Evolutionary conservation across 2,797 vertebrate genomes (phyloP).

Genomic region (Mus spretus): DNA sequence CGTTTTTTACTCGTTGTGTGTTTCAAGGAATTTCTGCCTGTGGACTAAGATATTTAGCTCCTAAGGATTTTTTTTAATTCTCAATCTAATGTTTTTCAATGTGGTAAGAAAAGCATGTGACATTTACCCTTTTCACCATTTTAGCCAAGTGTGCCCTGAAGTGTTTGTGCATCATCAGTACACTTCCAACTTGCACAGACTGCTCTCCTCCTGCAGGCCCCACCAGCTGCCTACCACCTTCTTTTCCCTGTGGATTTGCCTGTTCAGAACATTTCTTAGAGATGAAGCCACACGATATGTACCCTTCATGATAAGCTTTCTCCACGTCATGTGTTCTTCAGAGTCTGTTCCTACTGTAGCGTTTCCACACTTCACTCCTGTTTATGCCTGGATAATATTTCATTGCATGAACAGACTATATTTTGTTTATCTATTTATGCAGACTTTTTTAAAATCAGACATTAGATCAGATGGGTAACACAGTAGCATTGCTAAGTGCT

Average conservation of each 20-base stretch:
- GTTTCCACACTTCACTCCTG: neutral
- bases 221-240: neutral
- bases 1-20: neutral
- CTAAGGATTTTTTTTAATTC: neutral
- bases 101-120: neutral
- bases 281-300: neutral
- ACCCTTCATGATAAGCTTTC: neutral
- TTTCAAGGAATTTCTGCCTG: constrained; percentile 53
- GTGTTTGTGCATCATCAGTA: too few species aligned
- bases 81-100: constrained; percentile 5
- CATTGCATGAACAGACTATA: neutral
- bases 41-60: constrained; percentile 28
- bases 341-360: neutral
- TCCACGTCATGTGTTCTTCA: neutral
- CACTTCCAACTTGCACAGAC: neutral
- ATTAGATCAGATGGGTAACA: constrained; percentile 1
- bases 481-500: neutral
- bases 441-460: neutral
- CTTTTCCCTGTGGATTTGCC: constrained; percentile 23
- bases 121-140: neutral
- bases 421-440: neutral
- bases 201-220: neutral
- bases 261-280: constrained; percentile 3
- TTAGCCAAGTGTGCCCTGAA: neutral
- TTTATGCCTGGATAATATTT: neutral